Conservation (phyloP, 2,888 invertebrate genomes). For the Colostygia pectinataria region DNA sequence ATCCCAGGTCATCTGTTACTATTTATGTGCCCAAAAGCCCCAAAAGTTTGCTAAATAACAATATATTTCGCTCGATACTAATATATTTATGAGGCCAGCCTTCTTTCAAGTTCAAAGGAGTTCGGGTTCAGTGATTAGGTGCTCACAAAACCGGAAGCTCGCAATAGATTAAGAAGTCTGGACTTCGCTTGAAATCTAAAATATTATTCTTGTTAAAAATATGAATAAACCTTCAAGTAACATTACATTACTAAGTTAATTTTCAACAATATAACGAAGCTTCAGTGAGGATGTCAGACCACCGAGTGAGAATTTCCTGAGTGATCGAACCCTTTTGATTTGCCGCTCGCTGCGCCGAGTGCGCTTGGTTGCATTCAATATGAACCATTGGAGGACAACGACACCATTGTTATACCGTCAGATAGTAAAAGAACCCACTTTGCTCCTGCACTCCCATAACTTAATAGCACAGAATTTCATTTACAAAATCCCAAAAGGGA, state of each 20-base stretch:
- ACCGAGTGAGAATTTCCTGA: conserved; percentile 60
- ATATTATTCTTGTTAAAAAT: conserved; percentile 33
- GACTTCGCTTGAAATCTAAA: conserved; percentile 25
- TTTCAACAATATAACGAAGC: conserved; percentile 34
- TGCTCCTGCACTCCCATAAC: conserved; percentile 23
- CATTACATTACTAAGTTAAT: too few relatives aligned
- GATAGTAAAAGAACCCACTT: conserved; percentile 47
- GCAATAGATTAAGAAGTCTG: conserved; percentile 35
- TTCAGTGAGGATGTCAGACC: conserved; percentile 55
- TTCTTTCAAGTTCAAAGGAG: conserved; percentile 39
- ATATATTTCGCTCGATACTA: conserved; percentile 23
- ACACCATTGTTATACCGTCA: conserved; percentile 53
- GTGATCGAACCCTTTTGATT: conserved; percentile 61
- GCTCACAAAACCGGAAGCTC: conserved; percentile 32
- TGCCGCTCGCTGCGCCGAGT: conserved; percentile 53
- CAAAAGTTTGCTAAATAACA: conserved; percentile 28
- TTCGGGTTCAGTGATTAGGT: conserved; percentile 34
- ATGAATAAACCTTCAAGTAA: too few relatives aligned
- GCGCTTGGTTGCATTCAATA: conserved; percentile 69
- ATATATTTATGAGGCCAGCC: conserved; percentile 33
- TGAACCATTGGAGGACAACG: conserved; percentile 56
- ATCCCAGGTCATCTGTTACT: conserved; percentile 33
- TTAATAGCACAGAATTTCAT: conserved; percentile 20
- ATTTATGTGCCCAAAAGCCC: conserved; percentile 27
- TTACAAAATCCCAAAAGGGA: conserved; percentile 7